Percentiles rank a stretch among this genome's conserved stretches.
Evolutionary conservation across 2,888 invertebrate species (phyloP).

Genomic region (Cantharis rustica): DNA sequence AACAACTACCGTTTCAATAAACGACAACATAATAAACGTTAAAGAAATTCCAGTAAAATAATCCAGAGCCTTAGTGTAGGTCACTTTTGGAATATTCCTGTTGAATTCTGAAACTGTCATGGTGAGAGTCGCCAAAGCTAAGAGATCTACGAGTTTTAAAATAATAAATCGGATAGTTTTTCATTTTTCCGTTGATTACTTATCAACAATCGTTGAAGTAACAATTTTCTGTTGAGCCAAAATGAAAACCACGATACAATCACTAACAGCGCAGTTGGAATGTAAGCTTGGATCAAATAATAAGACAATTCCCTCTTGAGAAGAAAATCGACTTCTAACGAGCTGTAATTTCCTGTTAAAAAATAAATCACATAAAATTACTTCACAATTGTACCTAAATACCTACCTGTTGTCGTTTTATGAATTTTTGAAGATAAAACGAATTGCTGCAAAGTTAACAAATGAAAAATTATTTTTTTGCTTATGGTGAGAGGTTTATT

Average conservation of each 20-base stretch:
- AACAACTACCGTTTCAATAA: constrained; percentile 1
- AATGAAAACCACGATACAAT: constrained; percentile 20
- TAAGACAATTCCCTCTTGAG: constrained; percentile 3
- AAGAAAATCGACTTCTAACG: not conserved
- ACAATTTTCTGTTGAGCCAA: constrained; percentile 9
- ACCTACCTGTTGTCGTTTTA: not conserved
- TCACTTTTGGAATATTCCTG: not conserved
- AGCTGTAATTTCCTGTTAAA: constrained; percentile 8
- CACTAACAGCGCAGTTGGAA: constrained; percentile 12
- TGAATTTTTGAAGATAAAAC: not conserved
- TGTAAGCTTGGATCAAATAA: constrained; percentile 1
- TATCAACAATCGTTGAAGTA: constrained; percentile 10
- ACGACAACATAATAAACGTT: constrained; percentile 2
- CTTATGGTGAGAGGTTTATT: not conserved
- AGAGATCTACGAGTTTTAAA: not conserved
- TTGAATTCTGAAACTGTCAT: not conserved
- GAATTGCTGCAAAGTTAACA: constrained; percentile 5
- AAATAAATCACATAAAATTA: too few relatives aligned
- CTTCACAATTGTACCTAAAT: too few relatives aligned
- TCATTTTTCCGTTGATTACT: not conserved
- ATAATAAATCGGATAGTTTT: not conserved
- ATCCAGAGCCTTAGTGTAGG: constrained; percentile 1
- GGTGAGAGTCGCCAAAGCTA: not conserved
- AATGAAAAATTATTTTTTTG: not conserved
- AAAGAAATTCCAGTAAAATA: constrained; percentile 13